phyloP scores from a whole-genome alignment of 2,888 invertebrate genomes.

The Oscheius onirici region DNA sequence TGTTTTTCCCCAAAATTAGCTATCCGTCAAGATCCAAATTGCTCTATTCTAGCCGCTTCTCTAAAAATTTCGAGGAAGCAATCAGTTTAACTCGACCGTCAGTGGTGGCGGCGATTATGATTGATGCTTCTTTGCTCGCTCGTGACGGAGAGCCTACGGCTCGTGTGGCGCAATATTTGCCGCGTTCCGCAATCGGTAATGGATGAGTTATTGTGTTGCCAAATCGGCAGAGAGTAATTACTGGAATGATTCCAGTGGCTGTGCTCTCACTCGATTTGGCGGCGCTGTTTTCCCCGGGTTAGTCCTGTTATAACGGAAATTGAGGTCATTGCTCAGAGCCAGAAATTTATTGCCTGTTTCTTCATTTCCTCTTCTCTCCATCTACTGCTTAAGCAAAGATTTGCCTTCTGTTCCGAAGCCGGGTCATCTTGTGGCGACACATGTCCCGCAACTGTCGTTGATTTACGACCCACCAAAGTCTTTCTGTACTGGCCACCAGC shows the following conservation, averaged over 20 bases:
- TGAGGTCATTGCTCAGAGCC: slow-evolving; percentile 2
- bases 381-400: neutral
- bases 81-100: slow-evolving; percentile 18
- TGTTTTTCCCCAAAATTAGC: neutral
- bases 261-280: too few species aligned
- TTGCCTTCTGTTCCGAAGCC: neutral
- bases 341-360: neutral
- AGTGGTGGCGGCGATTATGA: slow-evolving; percentile 29
- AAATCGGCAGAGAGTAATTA: slow-evolving; percentile 29
- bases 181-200: slow-evolving; percentile 34
- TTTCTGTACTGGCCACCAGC: slow-evolving; percentile 27
- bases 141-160: slow-evolving; percentile 9
- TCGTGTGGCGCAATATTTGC: slow-evolving; percentile 33
- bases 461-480: slow-evolving; percentile 32
- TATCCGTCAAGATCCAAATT: neutral
- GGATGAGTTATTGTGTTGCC: slow-evolving; percentile 36
- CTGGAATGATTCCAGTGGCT: slow-evolving; percentile 22
- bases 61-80: slow-evolving; percentile 16
- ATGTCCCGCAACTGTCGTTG: slow-evolving; percentile 31
- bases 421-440: slow-evolving; percentile 24
- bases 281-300: too few species aligned
- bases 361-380: slow-evolving; percentile 11
- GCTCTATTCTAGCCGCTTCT: neutral
- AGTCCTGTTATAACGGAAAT: slow-evolving; percentile 23
- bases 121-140: slow-evolving; percentile 15